Conservation (phyloP, 2,888 invertebrate species). For the Eilema depressum region DNA sequence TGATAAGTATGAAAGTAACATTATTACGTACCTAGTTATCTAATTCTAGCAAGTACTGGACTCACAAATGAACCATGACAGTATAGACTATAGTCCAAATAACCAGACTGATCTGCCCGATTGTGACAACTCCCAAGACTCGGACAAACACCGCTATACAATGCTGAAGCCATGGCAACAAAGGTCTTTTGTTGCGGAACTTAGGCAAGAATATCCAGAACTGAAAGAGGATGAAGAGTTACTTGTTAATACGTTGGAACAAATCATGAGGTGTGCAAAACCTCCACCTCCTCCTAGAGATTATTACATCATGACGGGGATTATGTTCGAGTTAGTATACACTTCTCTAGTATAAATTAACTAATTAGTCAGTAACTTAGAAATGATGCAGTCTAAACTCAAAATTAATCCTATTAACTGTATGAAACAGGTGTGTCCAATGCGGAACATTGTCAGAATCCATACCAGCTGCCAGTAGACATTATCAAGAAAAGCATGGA, state of each 20-base stretch:
- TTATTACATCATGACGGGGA: conserved; percentile 61
- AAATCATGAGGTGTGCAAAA: conserved; percentile 68
- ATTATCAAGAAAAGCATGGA: conserved; percentile 77
- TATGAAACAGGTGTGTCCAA: conserved; percentile 61
- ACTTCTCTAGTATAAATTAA: neutral
- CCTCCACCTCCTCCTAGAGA: conserved; percentile 65
- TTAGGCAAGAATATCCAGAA: conserved; percentile 64
- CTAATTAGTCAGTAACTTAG: too few relatives aligned
- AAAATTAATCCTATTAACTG: neutral
- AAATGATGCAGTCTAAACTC: too few relatives aligned
- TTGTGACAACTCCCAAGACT: conserved; percentile 1
- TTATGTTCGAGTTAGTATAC: conserved; percentile 66
- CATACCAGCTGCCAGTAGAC: conserved; percentile 63
- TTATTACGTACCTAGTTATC: neutral
- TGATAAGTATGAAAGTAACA: too few relatives aligned
- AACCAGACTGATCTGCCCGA: neutral
- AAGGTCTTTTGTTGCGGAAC: conserved; percentile 68
- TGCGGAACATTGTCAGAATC: conserved; percentile 58
- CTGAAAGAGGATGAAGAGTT: conserved; percentile 59
- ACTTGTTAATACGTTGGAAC: conserved; percentile 63
- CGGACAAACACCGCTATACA: conserved; percentile 33
- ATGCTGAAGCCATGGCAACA: conserved; percentile 52
- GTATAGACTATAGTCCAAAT: conserved; percentile 13
- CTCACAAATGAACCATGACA: conserved; percentile 14
- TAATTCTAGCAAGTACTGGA: conserved; percentile 16